Base-by-base conservation (phyloP, 2,113 vertebrate species). In the Perca schrenkii region DNA sequence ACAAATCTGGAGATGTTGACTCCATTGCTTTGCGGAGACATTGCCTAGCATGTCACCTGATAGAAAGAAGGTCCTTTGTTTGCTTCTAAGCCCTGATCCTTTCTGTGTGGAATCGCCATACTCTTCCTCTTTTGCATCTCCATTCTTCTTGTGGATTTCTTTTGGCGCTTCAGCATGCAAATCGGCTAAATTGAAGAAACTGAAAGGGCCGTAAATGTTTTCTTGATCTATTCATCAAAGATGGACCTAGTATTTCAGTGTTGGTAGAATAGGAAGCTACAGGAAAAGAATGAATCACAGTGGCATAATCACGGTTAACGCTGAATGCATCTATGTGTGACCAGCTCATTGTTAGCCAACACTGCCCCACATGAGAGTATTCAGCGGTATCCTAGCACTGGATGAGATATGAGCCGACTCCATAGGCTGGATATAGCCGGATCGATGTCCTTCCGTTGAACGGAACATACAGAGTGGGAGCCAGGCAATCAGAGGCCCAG, bases 371-470 rank as follows among this genome's bases (percentile, higher is more conserved):
- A 74, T 17, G 75, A 86, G 84, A 77, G 77, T 63, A 34, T 80
- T 91, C 69, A 77, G 62, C 25, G 1, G 73, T 61, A 58, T 80
- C 74, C 80, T n/a, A 60, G 78, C 53, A 34, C 52, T 28, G 76
- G 57, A 56, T 75, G 79, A 85, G 67, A 90, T 84, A 85, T 82
- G 88, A 89, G 74, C n/a, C 0, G 6, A 63, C 62, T 74, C 61
- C 34, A 47, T 43, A 54, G 77, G 52, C 75, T 65, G 83, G 57
- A 60, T 70, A 34, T 6, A 47, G 70, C 47, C 31, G 14, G 68
- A 88, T 89, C 89, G 75, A 90, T 90, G 86, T 75, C 80, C 57
- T 73, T 47, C 65, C 40, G 69, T 71, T 80, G 80, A 80, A 58
- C 61, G 4, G 46, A 65, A 75, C 67, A 40, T 28, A 68, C 34